These are phyloP conservation scores for Felis catus DNA, from an alignment of 2,113 vertebrate species.

Conservation along the genomic window F.catus_Fca126_mat1.0 CM031419.1:16104001-16104500, in stretches of 20 bases:
- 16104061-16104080: background rate
- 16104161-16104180: background rate
- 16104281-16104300: constrained; percentile 65
- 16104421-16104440: background rate
- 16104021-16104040: constrained; percentile 24
- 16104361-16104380: constrained; percentile 76
- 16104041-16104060: constrained; percentile 61
- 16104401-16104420: background rate
- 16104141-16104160: background rate
- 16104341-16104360: constrained; percentile 60
- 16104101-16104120: constrained; percentile 52
- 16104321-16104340: background rate
- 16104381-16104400: constrained; percentile 46
- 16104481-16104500: background rate
- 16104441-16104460: constrained; percentile 12
- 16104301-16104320: constrained; percentile 42
- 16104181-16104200: background rate
- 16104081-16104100: constrained; percentile 73
- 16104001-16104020: background rate
- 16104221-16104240: background rate
- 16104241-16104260: background rate
- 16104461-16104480: constrained; percentile 72
- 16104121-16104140: constrained; percentile 17
- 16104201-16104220: background rate
- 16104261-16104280: constrained; percentile 2